phyloP scores from a whole-genome alignment of 2,113 vertebrate genomes.

The Saccopteryx bilineata region DNA sequence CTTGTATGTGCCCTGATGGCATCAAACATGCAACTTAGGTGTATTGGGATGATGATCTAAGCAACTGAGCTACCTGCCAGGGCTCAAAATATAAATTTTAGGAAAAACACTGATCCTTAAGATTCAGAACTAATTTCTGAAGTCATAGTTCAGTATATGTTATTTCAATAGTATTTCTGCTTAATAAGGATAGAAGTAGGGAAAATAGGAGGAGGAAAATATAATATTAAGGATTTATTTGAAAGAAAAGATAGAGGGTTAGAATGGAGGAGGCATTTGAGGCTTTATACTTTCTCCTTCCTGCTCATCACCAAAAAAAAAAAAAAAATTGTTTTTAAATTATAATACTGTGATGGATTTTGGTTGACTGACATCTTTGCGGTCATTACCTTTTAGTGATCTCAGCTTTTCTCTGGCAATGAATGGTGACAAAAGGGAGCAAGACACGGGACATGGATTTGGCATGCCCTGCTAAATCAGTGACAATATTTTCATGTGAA shows the following conservation, averaged over 20 bases:
- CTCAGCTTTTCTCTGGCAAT: constrained; percentile 41
- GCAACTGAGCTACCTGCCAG: too few species aligned
- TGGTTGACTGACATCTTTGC: constrained; percentile 37
- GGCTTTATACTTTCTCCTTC: constrained; percentile 23
- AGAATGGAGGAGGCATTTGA: not conserved
- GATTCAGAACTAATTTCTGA: constrained; percentile 47
- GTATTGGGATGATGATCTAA: too few species aligned
- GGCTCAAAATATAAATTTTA: not conserved
- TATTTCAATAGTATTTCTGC: not conserved
- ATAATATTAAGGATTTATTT: not conserved
- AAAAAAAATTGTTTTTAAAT: constrained; percentile 48
- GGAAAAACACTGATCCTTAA: not conserved
- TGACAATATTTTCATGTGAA: constrained; percentile 74
- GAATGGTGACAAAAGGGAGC: constrained; percentile 42
- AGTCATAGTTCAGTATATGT: constrained; percentile 11
- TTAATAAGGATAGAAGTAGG: not conserved
- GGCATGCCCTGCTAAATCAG: constrained; percentile 56
- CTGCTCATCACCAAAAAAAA: not conserved
- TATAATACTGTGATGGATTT: constrained; percentile 33
- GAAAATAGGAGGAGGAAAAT: constrained; percentile 7
- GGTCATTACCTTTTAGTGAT: constrained; percentile 65
- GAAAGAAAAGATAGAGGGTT: not conserved
- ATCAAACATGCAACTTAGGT: too few species aligned
- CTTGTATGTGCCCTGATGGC: too few species aligned
- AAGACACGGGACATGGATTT: constrained; percentile 43